Conservation (phyloP, 1,140 invertebrate species). For the Saccostrea cuccullata region DNA sequence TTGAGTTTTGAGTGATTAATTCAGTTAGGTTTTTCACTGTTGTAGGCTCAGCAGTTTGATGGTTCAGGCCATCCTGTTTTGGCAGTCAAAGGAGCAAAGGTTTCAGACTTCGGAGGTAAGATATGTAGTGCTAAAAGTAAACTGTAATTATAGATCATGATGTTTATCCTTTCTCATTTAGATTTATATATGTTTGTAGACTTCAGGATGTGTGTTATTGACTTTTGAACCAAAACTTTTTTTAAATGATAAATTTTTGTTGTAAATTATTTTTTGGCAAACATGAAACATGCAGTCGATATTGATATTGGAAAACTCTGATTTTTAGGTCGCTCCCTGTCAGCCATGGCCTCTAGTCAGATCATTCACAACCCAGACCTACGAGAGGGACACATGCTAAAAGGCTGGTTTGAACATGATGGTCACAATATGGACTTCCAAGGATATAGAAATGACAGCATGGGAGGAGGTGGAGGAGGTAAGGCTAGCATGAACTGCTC, state of each 20-base stretch:
- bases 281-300: neutral
- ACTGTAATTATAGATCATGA: neutral
- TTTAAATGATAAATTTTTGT: too few species aligned
- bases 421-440: conserved; percentile 78
- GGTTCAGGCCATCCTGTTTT: conserved; percentile 87
- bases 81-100: conserved; percentile 87
- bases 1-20: neutral
- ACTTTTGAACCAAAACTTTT: too few species aligned
- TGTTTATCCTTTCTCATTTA: too few species aligned
- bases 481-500: neutral
- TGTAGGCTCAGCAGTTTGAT: conserved; percentile 91
- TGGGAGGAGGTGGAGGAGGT: conserved; percentile 59
- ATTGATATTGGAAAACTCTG: neutral
- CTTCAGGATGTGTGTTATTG: too few species aligned
- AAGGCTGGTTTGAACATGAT: conserved; percentile 93
- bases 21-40: conserved; percentile 26
- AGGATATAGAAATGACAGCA: conserved; percentile 69
- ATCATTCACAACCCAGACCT: conserved; percentile 91
- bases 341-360: conserved; percentile 71
- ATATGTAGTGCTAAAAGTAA: neutral
- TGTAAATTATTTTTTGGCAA: neutral
- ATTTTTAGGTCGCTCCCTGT: conserved; percentile 76
- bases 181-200: too few species aligned
- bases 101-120: conserved; percentile 87
- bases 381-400: conserved; percentile 89